Conservation (phyloP, 2,113 vertebrate species). For the Turdus rufiventris region DNA sequence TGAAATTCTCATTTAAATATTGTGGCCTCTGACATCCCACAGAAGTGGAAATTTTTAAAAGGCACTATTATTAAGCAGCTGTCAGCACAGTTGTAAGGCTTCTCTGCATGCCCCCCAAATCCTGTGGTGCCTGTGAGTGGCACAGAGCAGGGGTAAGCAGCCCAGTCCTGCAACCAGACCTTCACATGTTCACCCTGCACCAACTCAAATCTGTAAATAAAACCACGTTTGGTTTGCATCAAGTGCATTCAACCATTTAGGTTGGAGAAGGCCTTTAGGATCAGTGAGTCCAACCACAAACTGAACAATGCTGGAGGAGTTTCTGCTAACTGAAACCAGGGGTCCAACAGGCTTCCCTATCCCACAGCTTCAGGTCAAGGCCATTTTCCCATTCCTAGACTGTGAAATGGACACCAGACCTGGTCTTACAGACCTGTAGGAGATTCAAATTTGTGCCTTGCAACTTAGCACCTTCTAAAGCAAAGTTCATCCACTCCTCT, state of each 20-base stretch:
- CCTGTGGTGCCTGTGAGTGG: background rate
- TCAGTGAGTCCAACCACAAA: background rate
- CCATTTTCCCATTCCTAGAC: background rate
- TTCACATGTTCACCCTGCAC: background rate
- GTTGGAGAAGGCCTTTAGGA: background rate
- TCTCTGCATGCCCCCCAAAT: background rate
- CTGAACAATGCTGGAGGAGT: background rate
- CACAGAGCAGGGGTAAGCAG: background rate
- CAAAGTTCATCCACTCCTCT: background rate
- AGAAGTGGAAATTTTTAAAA: background rate
- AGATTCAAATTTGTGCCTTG: background rate
- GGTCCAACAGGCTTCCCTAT: background rate
- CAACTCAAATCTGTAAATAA: background rate
- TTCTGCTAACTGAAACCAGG: background rate
- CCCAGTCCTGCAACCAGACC: background rate
- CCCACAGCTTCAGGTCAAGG: background rate
- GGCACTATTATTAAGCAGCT: background rate
- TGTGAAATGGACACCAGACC: background rate
- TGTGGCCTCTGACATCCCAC: background rate
- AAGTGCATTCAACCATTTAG: background rate
- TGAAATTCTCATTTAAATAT: background rate
- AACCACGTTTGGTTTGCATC: background rate
- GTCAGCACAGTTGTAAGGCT: background rate
- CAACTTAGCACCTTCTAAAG: background rate
- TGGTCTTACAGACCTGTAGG: background rate